Percentiles rank a stretch among this genome's conserved stretches.
phyloP scores from a whole-genome alignment of 2,888 invertebrate species.

The Melanostoma mellinum region DNA sequence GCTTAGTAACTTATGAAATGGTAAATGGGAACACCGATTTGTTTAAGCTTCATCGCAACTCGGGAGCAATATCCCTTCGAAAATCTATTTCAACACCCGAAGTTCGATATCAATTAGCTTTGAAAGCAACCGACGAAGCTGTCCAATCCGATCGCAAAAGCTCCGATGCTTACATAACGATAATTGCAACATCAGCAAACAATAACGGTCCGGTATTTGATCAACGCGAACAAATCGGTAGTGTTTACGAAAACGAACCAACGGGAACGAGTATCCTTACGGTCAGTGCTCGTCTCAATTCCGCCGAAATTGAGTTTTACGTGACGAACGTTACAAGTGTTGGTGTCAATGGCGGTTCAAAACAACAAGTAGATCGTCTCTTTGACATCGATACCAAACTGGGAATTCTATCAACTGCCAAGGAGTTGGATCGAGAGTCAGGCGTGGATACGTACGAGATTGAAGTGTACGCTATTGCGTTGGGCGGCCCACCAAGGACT shows the following conservation, averaged over 20 bases:
- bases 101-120: conserved; percentile 90
- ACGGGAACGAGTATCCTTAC: conserved; percentile 92
- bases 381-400: conserved; percentile 95
- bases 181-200: conserved; percentile 86
- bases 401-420: conserved; percentile 93
- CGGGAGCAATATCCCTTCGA: conserved; percentile 88
- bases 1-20: conserved; percentile 94
- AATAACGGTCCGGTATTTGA: conserved; percentile 84
- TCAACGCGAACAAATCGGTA: conserved; percentile 87
- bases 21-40: conserved; percentile 90
- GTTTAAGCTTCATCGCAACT: conserved; percentile 91
- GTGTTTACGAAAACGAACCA: conserved; percentile 94
- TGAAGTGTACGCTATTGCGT: conserved; percentile 92
- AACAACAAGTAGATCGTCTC: conserved; percentile 90
- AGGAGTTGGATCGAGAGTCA: conserved; percentile 91
- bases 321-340: conserved; percentile 90
- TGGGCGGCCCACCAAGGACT: conserved; percentile 88
- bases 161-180: conserved; percentile 92
- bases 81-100: conserved; percentile 85
- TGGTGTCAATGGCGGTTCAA: conserved; percentile 51
- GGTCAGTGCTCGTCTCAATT: conserved; percentile 87
- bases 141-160: conserved; percentile 93
- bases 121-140: conserved; percentile 95
- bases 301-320: conserved; percentile 92
- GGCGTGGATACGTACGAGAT: conserved; percentile 92